phyloP scores from a whole-genome alignment of 2,113 vertebrate species.

The Marmota flaviventris region DNA sequence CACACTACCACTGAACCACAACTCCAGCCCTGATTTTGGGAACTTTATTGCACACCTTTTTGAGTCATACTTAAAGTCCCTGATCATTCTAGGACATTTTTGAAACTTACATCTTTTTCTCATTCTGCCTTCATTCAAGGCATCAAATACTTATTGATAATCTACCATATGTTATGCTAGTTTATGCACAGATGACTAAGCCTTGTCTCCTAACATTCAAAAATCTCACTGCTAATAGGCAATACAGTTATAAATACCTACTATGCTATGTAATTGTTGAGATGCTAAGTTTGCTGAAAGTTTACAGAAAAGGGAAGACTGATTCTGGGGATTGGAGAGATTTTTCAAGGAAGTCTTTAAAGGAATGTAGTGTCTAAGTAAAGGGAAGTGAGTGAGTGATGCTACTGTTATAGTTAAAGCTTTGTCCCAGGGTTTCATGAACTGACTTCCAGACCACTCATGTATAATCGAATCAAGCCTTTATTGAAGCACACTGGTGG shows the following conservation, averaged over 20 bases:
- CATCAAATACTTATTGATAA: neutral
- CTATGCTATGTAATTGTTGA: neutral
- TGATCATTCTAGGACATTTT: conserved; percentile 2
- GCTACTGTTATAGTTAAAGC: too few species aligned
- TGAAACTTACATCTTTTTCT: conserved; percentile 7
- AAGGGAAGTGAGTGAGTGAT: neutral
- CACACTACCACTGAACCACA: too few species aligned
- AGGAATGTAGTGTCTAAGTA: neutral
- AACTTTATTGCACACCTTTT: neutral
- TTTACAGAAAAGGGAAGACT: neutral
- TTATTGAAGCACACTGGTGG: too few species aligned
- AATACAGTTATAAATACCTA: neutral
- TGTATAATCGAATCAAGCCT: too few species aligned
- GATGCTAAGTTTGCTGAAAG: neutral
- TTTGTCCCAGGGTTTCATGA: too few species aligned
- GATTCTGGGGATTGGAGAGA: neutral
- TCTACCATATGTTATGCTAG: neutral
- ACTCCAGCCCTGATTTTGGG: neutral
- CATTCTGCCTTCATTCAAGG: neutral
- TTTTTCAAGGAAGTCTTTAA: neutral
- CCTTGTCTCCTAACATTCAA: neutral
- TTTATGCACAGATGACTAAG: neutral
- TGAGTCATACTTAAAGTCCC: neutral
- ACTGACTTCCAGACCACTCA: too few species aligned
- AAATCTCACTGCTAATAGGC: neutral